phyloP scores from a whole-genome alignment of 2,113 vertebrate genomes.

The Lamprotornis superbus region DNA sequence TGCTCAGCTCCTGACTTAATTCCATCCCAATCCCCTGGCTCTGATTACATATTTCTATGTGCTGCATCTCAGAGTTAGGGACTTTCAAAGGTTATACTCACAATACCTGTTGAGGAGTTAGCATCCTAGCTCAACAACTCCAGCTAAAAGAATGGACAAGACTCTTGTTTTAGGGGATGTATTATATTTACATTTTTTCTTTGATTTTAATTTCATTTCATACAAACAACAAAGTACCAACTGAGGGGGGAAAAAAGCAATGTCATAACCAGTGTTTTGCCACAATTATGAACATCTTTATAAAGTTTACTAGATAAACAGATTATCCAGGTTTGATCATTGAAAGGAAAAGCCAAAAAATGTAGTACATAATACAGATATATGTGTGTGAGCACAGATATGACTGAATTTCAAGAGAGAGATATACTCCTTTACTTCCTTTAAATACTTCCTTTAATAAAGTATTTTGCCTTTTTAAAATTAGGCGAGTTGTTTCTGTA shows the following conservation, averaged over 20 bases:
- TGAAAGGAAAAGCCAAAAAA: background rate
- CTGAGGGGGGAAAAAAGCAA: background rate
- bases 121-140: fast-evolving
- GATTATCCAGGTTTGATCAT: background rate
- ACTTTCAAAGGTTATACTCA: background rate
- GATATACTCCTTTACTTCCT: too few species aligned
- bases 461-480: background rate
- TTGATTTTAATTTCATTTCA: background rate
- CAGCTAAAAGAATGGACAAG: background rate
- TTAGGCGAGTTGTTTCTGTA: background rate
- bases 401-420: background rate
- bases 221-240: background rate
- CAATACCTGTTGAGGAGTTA: background rate
- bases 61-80: background rate
- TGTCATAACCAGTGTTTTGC: background rate
- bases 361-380: background rate
- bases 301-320: background rate
- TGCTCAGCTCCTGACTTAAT: background rate
- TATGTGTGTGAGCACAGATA: fast-evolving
- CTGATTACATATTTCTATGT: background rate
- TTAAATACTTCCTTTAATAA: background rate
- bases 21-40: background rate
- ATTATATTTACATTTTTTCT: background rate
- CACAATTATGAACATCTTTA: background rate
- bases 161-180: background rate